Base-by-base conservation (phyloP, 2,797 vertebrate species). In the Corythornis leucogaster region DNA sequence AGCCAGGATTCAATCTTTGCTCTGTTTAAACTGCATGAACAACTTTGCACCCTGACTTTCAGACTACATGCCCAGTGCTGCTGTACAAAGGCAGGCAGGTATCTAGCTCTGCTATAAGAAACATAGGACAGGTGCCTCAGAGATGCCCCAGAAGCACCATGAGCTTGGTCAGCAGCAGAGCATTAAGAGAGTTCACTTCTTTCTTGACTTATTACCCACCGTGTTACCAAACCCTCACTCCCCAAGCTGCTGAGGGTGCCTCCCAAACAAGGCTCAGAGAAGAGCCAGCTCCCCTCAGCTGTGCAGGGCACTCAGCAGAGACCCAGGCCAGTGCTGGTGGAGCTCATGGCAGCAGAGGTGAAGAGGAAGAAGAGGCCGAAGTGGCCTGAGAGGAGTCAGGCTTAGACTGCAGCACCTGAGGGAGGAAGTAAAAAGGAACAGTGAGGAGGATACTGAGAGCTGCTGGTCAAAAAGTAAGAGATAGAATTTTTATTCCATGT, bases 41-140 rank as follows among this genome's bases (percentile, higher is more conserved):
- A 62, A 9, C 31, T 59, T 48, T 14, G 53, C 13, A 30, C 18
- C 4, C 17, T 58, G 28, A 73, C 42, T 63, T 87, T 58, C 24
- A 54, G 64, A 51, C 38, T 61, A 31, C 17, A 3, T 38, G 18
- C 22, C 33, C 57, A 26, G 38, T 0, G 4, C 9, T 46, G 16
- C 9, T 80, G 22, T 80, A 85, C 48, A 61, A 42, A 59, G 30
- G 38, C 54, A 68, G 15, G 45, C 24, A 82, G 45, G 40, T 62
- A 21, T 33, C 25, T 26, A 42, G 3, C 5, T 38, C 42, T 53
- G 40, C 53, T 48, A 31, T 31, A 30, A 62, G 33, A 69, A 80
- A 33, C 0, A 1, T 18, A 31, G 30, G 24, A 43, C 1, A 1
- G 25, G 22, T 64, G 58, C 6, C 18, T 57, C 30, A 46, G 43